Base-by-base conservation (phyloP, 2,113 vertebrate species). In the Talpa occidentalis region DNA sequence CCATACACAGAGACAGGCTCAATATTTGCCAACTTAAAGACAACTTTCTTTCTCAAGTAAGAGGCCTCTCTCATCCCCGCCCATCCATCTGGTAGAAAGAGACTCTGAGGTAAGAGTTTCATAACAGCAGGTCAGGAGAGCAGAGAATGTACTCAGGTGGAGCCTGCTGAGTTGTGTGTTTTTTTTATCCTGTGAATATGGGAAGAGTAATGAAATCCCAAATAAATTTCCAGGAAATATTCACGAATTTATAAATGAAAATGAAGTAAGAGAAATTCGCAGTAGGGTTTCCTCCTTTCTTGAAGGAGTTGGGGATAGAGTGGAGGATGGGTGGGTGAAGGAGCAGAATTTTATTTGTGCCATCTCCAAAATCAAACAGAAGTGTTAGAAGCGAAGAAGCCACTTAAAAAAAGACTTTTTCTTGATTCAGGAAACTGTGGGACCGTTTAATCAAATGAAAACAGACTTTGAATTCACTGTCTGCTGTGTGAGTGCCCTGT, bases 391-490 rank as follows among this genome's bases (percentile, higher is more conserved):
- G 66, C 66, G 47, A 90, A 94, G 73, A 88, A n/a, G 37, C n/a
- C 44, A 32, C 52, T 37, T 6, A 54, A 79, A 47, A 72, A 91
- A 81, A 40, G 59, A 66, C 49, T 87, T 93, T 91, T 78, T 62
- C 67, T 95, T 85, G 54, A 89, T 49, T 93, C 56, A 67, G 73
- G 56, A 88, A 59, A 92, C 19, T 42, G 3, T 24, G 64, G 69
- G 62, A 70, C 90, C 67, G 67, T 89, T 81, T 67, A 77, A 86
- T 59, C 21, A 74, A 92, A 82, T 69, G 79, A 64, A 74, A 76
- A 10, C 30, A 59, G 74, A 54, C 60, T 84, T 60, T 66, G 28
- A 60, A 66, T 74, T 40, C 26, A 1, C 60, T 66, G 2, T 52
- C 60, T 47, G 19, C 59, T 35, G 0, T 6, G 30, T 67, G 44